Evolutionary conservation across 1,140 invertebrate species (phyloP).

Genomic region (Cyphomyrmex costatus): DNA sequence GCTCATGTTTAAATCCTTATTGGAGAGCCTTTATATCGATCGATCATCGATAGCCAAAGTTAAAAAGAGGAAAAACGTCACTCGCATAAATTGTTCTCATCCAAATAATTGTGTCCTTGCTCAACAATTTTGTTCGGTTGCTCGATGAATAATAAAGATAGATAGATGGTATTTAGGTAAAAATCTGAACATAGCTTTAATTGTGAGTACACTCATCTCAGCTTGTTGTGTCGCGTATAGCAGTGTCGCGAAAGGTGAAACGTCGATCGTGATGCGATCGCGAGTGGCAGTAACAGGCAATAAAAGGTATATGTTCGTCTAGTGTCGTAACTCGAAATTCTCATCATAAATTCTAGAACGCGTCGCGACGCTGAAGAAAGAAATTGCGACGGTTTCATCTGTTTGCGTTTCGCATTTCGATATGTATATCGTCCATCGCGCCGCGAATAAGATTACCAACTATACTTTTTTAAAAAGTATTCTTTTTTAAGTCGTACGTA

Average conservation of each 20-base stretch:
- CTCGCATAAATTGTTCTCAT: no score
- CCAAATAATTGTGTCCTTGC: no score
- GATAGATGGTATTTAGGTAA: no score
- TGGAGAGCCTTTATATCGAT: background rate
- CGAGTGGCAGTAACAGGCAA: background rate
- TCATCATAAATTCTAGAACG: background rate
- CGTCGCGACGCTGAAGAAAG: background rate
- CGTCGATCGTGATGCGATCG: background rate
- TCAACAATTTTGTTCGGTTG: no score
- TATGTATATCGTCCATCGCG: background rate
- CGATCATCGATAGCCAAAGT: background rate
- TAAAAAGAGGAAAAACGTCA: slow-evolving; percentile 53
- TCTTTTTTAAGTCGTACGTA: no score
- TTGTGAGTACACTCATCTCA: slow-evolving; percentile 23
- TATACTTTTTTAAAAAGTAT: no score
- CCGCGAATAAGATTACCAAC: no score
- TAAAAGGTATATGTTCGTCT: slow-evolving; percentile 3
- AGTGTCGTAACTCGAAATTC: background rate
- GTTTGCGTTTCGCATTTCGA: background rate
- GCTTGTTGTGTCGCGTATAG: background rate
- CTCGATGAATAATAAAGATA: no score
- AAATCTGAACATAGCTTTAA: background rate
- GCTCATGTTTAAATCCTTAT: no score
- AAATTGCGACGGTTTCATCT: no score
- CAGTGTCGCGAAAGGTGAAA: slow-evolving; percentile 21